A percentile compares a stretch with the other conserved stretches of the same genome.
Conservation (phyloP, 2,888 invertebrate genomes). For the Andrena camellia region DNA sequence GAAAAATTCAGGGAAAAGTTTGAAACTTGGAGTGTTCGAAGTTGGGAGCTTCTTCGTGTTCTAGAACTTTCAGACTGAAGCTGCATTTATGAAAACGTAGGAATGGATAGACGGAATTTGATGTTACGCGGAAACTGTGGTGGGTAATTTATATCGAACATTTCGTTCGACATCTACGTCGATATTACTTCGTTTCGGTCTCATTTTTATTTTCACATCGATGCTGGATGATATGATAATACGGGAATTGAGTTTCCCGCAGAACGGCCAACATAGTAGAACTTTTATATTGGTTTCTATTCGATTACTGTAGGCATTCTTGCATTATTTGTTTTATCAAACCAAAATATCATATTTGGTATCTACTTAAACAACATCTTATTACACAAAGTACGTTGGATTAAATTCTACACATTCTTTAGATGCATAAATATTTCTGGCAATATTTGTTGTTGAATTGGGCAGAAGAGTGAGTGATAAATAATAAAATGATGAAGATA, state of each 20-base stretch:
- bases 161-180: slow-evolving; percentile 36
- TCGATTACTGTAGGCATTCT: background rate
- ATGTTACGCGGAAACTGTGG: slow-evolving; percentile 34
- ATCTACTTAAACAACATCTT: background rate
- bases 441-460: too few species aligned
- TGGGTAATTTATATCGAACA: slow-evolving; percentile 47
- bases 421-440: too few species aligned
- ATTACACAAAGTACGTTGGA: background rate
- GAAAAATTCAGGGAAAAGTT: background rate
- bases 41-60: background rate
- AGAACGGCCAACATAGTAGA: background rate
- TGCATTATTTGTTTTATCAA: background rate
- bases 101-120: slow-evolving; percentile 5
- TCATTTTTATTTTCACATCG: slow-evolving; percentile 28
- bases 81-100: slow-evolving; percentile 12
- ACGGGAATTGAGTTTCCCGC: background rate
- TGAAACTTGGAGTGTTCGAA: background rate
- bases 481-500: too few species aligned
- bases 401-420: too few species aligned
- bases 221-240: background rate
- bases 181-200: slow-evolving; percentile 27
- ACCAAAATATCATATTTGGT: background rate
- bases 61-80: slow-evolving; percentile 17
- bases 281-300: background rate
- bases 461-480: too few species aligned